Conservation (phyloP, 2,113 vertebrate species). For the Sylvietta virens region DNA sequence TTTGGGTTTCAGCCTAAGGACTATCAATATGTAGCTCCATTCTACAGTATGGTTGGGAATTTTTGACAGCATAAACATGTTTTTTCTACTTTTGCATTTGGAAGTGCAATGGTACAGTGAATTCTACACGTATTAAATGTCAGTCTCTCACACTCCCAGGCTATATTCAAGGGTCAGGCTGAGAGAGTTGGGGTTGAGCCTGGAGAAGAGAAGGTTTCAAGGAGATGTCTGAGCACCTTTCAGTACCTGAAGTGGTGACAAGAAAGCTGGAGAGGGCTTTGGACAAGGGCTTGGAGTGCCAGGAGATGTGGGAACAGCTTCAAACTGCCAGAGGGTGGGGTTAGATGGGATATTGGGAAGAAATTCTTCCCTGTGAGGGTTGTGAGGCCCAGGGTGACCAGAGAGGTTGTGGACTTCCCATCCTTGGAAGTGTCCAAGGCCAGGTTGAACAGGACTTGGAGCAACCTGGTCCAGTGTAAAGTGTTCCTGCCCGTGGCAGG, state of each 20-base stretch:
- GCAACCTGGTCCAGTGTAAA: accelerated
- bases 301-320: background rate
- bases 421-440: background rate
- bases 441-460: accelerated
- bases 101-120: background rate
- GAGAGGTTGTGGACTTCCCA: background rate
- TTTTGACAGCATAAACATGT: background rate
- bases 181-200: background rate
- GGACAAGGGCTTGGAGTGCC: background rate
- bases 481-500: background rate
- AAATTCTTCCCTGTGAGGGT: background rate
- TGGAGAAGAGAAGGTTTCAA: background rate
- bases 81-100: background rate
- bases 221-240: background rate
- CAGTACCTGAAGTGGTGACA: background rate
- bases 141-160: background rate
- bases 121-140: background rate
- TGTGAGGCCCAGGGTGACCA: accelerated
- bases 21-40: background rate
- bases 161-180: background rate
- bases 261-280: background rate
- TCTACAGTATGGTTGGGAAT: background rate
- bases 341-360: background rate
- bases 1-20: background rate
- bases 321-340: accelerated